Evolutionary conservation across 2,888 invertebrate species (phyloP).

Genomic region (Catocala fraxini): DNA sequence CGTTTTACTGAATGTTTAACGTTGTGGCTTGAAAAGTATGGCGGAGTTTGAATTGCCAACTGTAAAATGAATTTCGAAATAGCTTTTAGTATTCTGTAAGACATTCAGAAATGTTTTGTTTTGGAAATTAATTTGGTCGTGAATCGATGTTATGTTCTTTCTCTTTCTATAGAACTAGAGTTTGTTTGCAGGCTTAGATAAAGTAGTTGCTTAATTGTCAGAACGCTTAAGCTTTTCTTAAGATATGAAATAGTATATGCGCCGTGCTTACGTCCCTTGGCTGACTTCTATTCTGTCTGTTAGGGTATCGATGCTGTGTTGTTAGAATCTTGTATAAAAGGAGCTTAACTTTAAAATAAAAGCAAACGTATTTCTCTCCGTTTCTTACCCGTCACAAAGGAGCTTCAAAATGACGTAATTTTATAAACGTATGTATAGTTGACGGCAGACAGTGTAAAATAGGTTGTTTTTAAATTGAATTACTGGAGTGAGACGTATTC

Average conservation of each 20-base stretch:
- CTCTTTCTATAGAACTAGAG: background rate
- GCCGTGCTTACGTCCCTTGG: no score
- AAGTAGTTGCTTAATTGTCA: background rate
- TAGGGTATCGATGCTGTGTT: background rate
- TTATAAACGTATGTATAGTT: no score
- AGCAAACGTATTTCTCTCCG: no score
- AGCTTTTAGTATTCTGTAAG: constrained; percentile 14
- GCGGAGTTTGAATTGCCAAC: constrained; percentile 30
- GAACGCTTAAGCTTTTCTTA: background rate
- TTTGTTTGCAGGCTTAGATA: background rate
- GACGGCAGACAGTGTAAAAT: no score
- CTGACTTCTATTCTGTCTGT: background rate
- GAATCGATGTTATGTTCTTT: background rate
- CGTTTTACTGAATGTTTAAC: constrained; percentile 58
- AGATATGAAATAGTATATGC: background rate
- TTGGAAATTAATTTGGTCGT: constrained; percentile 9
- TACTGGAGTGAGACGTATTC: no score
- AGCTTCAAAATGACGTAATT: no score
- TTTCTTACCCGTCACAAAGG: no score
- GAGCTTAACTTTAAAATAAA: no score
- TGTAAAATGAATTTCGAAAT: constrained; percentile 28
- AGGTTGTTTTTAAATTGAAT: no score
- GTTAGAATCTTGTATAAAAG: no score
- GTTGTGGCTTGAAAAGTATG: constrained; percentile 36
- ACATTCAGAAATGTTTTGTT: background rate